phyloP scores from a whole-genome alignment of 2,888 invertebrate species.

The Mythimna albipuncta region DNA sequence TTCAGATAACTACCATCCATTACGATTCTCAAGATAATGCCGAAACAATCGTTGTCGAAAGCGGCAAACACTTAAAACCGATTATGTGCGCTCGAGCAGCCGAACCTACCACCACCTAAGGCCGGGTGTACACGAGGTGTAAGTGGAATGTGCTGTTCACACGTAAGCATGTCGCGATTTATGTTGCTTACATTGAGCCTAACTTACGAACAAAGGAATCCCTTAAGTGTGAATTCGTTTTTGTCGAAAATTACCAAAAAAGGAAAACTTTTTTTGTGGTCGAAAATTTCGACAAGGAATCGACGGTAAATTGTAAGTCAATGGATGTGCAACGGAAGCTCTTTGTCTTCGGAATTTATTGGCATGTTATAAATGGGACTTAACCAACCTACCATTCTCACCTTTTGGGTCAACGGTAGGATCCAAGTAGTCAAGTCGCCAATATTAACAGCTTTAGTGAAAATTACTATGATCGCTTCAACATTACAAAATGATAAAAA shows the following conservation, averaged over 20 bases:
- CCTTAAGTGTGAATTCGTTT: slow-evolving; percentile 57
- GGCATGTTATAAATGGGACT: slow-evolving; percentile 15
- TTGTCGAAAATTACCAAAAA: slow-evolving; percentile 35
- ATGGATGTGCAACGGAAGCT: slow-evolving; percentile 52
- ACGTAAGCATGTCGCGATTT: slow-evolving; percentile 70
- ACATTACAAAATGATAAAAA: not conserved
- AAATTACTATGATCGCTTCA: not conserved
- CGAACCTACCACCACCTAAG: slow-evolving; percentile 59
- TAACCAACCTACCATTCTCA: slow-evolving; percentile 1
- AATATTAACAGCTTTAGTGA: not conserved
- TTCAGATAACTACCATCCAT: slow-evolving; percentile 57
- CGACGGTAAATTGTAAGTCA: slow-evolving; percentile 47
- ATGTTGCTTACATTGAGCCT: slow-evolving; percentile 69
- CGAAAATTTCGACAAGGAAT: slow-evolving; percentile 28
- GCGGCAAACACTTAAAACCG: slow-evolving; percentile 73
- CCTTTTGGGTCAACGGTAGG: not conserved
- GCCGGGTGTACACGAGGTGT: slow-evolving; percentile 57
- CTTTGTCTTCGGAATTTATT: slow-evolving; percentile 47
- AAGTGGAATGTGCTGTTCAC: slow-evolving; percentile 77
- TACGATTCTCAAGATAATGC: slow-evolving; percentile 61
- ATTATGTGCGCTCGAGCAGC: slow-evolving; percentile 72
- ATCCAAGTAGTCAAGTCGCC: not conserved
- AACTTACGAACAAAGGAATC: slow-evolving; percentile 58
- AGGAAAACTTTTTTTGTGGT: slow-evolving; percentile 13
- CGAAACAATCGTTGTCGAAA: slow-evolving; percentile 63